phyloP scores from a whole-genome alignment of 2,888 invertebrate genomes.

The Polyommatus iphigenia region DNA sequence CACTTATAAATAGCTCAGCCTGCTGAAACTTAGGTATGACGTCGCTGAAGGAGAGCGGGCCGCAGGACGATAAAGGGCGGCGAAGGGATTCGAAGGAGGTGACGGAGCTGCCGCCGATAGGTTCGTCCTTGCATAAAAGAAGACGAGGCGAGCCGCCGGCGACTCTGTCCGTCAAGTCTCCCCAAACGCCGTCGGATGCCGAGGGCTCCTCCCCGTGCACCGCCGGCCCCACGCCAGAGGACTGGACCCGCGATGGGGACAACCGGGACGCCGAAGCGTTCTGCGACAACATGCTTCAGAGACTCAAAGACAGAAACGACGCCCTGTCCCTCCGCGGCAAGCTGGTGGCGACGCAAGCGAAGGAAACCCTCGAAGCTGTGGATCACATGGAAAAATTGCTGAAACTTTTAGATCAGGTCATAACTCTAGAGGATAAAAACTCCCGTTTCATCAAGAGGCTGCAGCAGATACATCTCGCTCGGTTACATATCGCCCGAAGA shows the following conservation, averaged over 20 bases:
- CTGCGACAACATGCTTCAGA: constrained; percentile 67
- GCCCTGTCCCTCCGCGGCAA: constrained; percentile 76
- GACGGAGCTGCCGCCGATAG: constrained; percentile 64
- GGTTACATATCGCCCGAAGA: constrained; percentile 81
- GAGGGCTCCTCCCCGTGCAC: constrained; percentile 73
- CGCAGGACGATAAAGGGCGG: constrained; percentile 44
- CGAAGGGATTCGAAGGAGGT: constrained; percentile 51
- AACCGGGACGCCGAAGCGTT: constrained; percentile 59
- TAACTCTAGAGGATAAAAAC: constrained; percentile 86
- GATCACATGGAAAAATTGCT: constrained; percentile 90
- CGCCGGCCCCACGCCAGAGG: constrained; percentile 62
- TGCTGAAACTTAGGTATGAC: constrained; percentile 53
- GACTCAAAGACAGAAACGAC: constrained; percentile 64
- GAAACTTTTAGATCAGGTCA: constrained; percentile 87
- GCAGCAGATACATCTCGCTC: constrained; percentile 86
- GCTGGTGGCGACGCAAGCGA: constrained; percentile 77
- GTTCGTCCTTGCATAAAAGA: constrained; percentile 70
- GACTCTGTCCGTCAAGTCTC: constrained; percentile 62
- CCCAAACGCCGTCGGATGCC: constrained; percentile 65
- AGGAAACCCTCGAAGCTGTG: constrained; percentile 83
- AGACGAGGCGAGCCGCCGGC: constrained; percentile 68
- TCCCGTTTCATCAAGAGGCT: constrained; percentile 83
- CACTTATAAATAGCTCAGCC: constrained; percentile 69
- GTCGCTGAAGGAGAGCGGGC: constrained; percentile 58
- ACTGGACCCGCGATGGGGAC: constrained; percentile 60